Percentiles rank a stretch among this genome's conserved stretches.
phyloP scores from a whole-genome alignment of 1,140 invertebrate species.

The Drosophila pallidifrons region DNA sequence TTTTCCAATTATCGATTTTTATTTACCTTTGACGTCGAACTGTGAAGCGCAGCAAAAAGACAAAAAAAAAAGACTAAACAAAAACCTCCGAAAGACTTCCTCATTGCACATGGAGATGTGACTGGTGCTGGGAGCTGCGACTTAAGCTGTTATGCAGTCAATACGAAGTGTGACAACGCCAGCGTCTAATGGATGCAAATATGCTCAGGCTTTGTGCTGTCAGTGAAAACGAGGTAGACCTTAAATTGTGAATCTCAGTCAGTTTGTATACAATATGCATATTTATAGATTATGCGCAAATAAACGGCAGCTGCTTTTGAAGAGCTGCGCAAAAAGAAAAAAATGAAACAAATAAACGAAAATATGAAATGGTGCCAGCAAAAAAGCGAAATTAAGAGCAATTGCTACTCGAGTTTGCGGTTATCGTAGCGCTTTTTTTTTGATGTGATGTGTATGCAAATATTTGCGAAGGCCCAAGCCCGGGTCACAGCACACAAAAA shows the following conservation, averaged over 20 bases:
- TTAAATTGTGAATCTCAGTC: constrained; percentile 24
- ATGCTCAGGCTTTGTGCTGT: background rate
- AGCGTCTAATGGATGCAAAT: constrained; percentile 13
- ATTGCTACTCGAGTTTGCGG: constrained; percentile 77
- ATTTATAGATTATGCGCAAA: constrained; percentile 34
- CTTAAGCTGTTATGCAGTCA: constrained; percentile 1
- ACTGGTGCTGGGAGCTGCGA: background rate
- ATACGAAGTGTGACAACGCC: background rate
- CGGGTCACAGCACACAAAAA: constrained; percentile 50
- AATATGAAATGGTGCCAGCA: constrained; percentile 65
- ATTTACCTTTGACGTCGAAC: constrained; percentile 53
- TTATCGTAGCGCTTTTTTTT: constrained; percentile 25
- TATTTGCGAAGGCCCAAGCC: constrained; percentile 57
- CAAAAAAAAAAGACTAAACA: constrained; percentile 17
- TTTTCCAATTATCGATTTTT: constrained; percentile 79
- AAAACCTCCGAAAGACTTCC: constrained; percentile 52
- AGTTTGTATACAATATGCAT: constrained; percentile 9
- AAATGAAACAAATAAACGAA: no score
- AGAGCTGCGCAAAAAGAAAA: constrained; percentile 22
- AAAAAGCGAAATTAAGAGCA: constrained; percentile 72
- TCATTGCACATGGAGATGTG: constrained; percentile 53
- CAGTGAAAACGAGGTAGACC: constrained; percentile 3
- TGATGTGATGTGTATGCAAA: constrained; percentile 60
- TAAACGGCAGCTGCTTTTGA: constrained; percentile 11
- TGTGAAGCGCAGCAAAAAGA: constrained; percentile 31